A percentile compares a stretch with the other conserved stretches of the same genome.
phyloP scores from a whole-genome alignment of 2,797 vertebrate species.

The Pelobates cultripes region DNA sequence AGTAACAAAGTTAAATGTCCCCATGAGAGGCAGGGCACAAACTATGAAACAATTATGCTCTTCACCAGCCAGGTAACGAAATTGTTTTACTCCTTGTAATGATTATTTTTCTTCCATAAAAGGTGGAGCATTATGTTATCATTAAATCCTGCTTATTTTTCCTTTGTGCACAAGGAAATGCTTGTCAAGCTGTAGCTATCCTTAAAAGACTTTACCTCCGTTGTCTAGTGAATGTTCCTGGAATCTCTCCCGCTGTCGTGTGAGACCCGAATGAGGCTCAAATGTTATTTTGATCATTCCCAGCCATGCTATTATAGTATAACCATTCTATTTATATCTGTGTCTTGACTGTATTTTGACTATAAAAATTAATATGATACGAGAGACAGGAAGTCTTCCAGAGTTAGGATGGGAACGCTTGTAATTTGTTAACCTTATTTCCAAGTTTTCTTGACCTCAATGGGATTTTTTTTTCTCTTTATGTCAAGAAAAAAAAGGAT shows the following conservation, averaged over 20 bases:
- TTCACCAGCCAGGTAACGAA: no score
- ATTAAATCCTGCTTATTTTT: no score
- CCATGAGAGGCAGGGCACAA: no score
- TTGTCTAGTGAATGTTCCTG: background rate
- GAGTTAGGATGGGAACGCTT: background rate
- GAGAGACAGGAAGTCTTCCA: background rate
- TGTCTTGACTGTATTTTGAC: background rate
- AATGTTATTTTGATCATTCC: background rate
- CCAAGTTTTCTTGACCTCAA: background rate
- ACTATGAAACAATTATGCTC: no score
- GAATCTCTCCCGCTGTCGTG: background rate
- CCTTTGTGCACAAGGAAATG: no score
- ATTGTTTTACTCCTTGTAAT: no score
- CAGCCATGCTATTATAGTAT: background rate
- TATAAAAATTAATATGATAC: conserved; percentile 12
- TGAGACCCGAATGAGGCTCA: background rate
- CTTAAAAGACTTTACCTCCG: background rate
- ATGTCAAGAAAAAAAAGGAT: no score
- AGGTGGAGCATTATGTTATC: no score
- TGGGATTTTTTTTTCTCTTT: background rate
- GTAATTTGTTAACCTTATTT: background rate
- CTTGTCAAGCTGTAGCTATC: background rate
- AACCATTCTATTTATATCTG: background rate
- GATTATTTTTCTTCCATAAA: no score
- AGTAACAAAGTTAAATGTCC: no score